These are phyloP conservation scores for Hoplostethus mediterraneus DNA, from an alignment of 2,797 vertebrate species.

Conservation along the genomic window DNA sequence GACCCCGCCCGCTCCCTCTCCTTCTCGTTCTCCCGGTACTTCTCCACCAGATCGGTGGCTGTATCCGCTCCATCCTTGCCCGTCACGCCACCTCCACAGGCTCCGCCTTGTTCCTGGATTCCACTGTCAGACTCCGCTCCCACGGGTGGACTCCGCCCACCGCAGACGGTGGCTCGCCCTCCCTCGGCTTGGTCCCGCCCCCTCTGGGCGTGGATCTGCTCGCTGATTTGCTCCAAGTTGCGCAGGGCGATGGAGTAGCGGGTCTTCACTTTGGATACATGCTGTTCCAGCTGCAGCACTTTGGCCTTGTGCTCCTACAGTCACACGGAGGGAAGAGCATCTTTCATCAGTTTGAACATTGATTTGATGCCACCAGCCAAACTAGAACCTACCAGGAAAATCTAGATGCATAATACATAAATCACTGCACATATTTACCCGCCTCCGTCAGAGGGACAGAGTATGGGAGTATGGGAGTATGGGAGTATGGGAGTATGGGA, in stretches of 20 bases:
- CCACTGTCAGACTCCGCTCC: conserved; percentile 85
- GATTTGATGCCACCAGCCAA: conserved; percentile 42
- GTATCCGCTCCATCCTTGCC: conserved; percentile 70
- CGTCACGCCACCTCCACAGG: conserved; percentile 56
- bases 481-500: no score
- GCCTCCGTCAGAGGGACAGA: no score
- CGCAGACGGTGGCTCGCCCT: conserved; percentile 54
- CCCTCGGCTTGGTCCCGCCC: conserved; percentile 67
- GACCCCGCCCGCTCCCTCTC: conserved; percentile 80
- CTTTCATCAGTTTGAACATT: conserved; percentile 33
- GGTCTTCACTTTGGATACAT: conserved; percentile 90
- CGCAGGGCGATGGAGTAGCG: conserved; percentile 91
- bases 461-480: no score
- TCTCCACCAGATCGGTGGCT: conserved; percentile 77
- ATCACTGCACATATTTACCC: not conserved
- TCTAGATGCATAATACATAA: conserved; percentile 21
- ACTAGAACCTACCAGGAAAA: conserved; percentile 23
- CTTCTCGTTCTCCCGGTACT: conserved; percentile 72
- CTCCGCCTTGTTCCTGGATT: conserved; percentile 57
- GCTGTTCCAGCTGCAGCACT: conserved; percentile 89
- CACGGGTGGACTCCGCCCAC: conserved; percentile 86
- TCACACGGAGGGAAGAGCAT: conserved; percentile 41
- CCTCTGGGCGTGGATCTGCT: conserved; percentile 92
- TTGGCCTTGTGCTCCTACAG: conserved; percentile 92
- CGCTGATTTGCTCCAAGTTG: conserved; percentile 95